Percentiles rank a stretch among this genome's conserved stretches.
Conservation (phyloP, 2,888 invertebrate genomes). For the Fragum sueziense region DNA sequence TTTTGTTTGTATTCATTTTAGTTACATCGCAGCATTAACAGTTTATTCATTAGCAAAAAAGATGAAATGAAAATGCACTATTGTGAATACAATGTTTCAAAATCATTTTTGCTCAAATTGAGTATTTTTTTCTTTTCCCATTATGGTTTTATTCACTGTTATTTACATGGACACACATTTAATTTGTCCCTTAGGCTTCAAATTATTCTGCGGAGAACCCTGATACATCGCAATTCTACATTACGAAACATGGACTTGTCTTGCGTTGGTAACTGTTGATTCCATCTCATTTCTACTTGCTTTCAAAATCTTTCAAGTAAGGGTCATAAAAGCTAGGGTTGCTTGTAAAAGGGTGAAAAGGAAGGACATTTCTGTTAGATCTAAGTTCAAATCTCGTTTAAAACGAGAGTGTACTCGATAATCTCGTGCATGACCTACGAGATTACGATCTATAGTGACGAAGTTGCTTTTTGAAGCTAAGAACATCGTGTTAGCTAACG, state of each 20-base stretch:
- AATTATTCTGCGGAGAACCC: too few relatives aligned
- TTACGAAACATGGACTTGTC: background rate
- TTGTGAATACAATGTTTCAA: too few relatives aligned
- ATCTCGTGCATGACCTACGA: background rate
- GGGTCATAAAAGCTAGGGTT: background rate
- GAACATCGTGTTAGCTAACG: background rate
- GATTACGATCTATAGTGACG: background rate
- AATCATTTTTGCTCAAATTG: too few relatives aligned
- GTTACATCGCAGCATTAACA: too few relatives aligned
- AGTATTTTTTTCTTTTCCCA: too few relatives aligned
- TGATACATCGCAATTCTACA: background rate
- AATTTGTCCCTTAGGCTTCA: background rate
- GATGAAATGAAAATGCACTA: too few relatives aligned
- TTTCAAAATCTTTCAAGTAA: background rate
- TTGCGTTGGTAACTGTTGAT: background rate
- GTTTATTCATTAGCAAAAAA: too few relatives aligned
- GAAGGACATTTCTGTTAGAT: background rate
- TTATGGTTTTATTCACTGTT: too few relatives aligned
- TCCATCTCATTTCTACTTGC: background rate
- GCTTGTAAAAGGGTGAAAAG: background rate
- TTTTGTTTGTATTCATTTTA: too few relatives aligned
- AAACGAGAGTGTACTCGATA: background rate
- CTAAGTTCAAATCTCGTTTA: constrained; percentile 8
- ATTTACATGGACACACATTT: background rate
- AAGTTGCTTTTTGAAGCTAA: background rate